phyloP scores from a whole-genome alignment of 2,113 vertebrate species.

The Nerophis lumbriciformis region DNA sequence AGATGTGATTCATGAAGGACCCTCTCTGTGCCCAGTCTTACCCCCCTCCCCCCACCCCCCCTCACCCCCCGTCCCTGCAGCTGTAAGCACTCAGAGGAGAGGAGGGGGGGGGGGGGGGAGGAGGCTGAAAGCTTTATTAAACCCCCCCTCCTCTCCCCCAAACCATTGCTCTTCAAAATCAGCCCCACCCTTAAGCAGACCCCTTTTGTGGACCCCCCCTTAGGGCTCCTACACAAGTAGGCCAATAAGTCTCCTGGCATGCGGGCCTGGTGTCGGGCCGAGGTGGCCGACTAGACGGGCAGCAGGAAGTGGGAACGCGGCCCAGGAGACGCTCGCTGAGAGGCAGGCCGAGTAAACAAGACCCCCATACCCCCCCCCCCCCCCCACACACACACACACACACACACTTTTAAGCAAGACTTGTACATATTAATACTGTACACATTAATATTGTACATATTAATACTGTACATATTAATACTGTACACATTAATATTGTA shows the following conservation, averaged over 20 bases:
- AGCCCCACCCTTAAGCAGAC: slow-evolving; percentile 46
- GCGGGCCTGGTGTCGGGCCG: slow-evolving; percentile 52
- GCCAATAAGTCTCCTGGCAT: slow-evolving; percentile 70
- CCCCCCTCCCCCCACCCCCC: slow-evolving; percentile 32
- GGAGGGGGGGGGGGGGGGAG: slow-evolving; percentile 21
- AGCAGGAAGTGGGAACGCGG: slow-evolving; percentile 60
- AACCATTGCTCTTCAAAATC: slow-evolving; percentile 15
- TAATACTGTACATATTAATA: too few species aligned
- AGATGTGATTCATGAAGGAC: slow-evolving; percentile 71
- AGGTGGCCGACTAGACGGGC: slow-evolving; percentile 65
- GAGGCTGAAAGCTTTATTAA: slow-evolving; percentile 57
- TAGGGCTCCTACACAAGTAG: slow-evolving; percentile 54
- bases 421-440: background rate
- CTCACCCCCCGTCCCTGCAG: slow-evolving; percentile 39
- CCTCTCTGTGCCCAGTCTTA: slow-evolving; percentile 56
- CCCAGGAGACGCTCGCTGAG: slow-evolving; percentile 45
- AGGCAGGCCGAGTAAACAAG: slow-evolving; percentile 56
- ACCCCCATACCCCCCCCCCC: slow-evolving; percentile 8
- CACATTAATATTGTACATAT: too few species aligned
- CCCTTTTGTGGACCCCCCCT: slow-evolving; percentile 24
- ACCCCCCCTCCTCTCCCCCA: slow-evolving; percentile 33
- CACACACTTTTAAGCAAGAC: too few species aligned
- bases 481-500: too few species aligned
- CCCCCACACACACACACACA: background rate
- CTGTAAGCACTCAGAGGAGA: slow-evolving; percentile 67